Evolutionary conservation across 1,140 invertebrate genomes (phyloP).

Genomic region (Procambarus clarkii): DNA sequence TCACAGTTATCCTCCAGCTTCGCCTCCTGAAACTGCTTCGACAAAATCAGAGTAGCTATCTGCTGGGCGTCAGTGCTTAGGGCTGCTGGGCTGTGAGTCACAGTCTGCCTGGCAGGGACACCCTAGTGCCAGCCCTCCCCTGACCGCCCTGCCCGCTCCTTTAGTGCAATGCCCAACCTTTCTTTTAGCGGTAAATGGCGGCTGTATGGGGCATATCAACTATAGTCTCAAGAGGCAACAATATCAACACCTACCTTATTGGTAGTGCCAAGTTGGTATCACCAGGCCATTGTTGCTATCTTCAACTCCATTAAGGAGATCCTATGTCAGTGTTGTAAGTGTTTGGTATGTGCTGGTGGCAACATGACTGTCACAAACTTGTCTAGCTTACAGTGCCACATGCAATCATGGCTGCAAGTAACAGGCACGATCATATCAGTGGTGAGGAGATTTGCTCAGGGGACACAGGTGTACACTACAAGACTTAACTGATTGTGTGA

Average conservation of each 20-base stretch:
- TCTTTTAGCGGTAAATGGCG: slow-evolving; percentile 25
- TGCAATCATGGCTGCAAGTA: slow-evolving; percentile 28
- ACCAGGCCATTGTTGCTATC: slow-evolving; percentile 13
- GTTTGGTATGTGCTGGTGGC: slow-evolving; percentile 34
- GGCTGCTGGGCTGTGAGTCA: slow-evolving; percentile 5
- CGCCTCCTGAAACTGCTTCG: slow-evolving; percentile 66
- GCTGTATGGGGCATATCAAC: slow-evolving; percentile 23
- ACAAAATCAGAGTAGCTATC: slow-evolving; percentile 68
- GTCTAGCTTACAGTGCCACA: slow-evolving; percentile 14
- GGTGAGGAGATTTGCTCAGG: slow-evolving; percentile 19
- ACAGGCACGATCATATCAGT: slow-evolving; percentile 54
- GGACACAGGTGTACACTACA: slow-evolving; percentile 19
- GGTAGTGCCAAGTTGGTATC: slow-evolving; percentile 1
- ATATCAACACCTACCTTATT: neutral
- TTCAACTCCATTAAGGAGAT: slow-evolving; percentile 21
- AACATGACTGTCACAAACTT: slow-evolving; percentile 34
- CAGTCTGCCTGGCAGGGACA: slow-evolving; percentile 10
- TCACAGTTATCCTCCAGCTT: slow-evolving; percentile 64
- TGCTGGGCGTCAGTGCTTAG: slow-evolving; percentile 29
- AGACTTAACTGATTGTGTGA: slow-evolving; percentile 4
- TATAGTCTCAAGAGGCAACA: neutral
- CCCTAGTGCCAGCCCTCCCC: slow-evolving; percentile 19
- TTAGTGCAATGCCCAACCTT: slow-evolving; percentile 36
- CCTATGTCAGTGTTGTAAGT: slow-evolving; percentile 49
- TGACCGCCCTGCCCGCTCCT: slow-evolving; percentile 21